Percentiles rank a stretch among this genome's conserved stretches.
Evolutionary conservation across 2,113 vertebrate genomes (phyloP).

Genomic region (Perognathus longimembris): DNA sequence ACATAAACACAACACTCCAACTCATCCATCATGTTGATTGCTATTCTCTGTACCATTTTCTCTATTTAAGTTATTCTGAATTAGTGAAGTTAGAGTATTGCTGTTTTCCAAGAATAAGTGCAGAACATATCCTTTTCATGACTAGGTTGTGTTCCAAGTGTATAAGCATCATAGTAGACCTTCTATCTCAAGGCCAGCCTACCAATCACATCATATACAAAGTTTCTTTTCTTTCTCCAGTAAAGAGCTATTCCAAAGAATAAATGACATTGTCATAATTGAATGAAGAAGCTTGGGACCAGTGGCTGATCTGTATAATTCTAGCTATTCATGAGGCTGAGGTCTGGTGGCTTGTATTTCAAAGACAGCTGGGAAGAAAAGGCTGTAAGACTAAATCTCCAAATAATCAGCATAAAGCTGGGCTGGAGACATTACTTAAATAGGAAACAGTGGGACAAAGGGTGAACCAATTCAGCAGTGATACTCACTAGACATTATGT

Average conservation of each 20-base stretch:
- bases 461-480: too few species aligned
- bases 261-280: not conserved
- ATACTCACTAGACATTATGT: too few species aligned
- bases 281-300: too few species aligned
- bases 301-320: too few species aligned
- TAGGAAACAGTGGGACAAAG: too few species aligned
- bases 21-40: slow-evolving; percentile 66
- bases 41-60: slow-evolving; percentile 51
- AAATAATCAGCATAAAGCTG: too few species aligned
- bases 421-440: too few species aligned
- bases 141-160: slow-evolving; percentile 20
- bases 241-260: not conserved
- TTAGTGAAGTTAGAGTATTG: slow-evolving; percentile 57
- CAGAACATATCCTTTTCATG: not conserved
- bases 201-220: not conserved
- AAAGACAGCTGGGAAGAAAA: too few species aligned
- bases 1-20: slow-evolving; percentile 61
- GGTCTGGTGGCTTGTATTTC: too few species aligned
- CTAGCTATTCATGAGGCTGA: too few species aligned
- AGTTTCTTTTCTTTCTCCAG: not conserved
- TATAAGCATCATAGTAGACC: not conserved
- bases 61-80: slow-evolving; percentile 25
- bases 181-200: not conserved
- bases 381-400: too few species aligned
- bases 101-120: slow-evolving; percentile 23